These are phyloP conservation scores for Lutjanus argentimaculatus DNA, from an alignment of 2,797 vertebrate species.

Conservation along the genomic window DNA sequence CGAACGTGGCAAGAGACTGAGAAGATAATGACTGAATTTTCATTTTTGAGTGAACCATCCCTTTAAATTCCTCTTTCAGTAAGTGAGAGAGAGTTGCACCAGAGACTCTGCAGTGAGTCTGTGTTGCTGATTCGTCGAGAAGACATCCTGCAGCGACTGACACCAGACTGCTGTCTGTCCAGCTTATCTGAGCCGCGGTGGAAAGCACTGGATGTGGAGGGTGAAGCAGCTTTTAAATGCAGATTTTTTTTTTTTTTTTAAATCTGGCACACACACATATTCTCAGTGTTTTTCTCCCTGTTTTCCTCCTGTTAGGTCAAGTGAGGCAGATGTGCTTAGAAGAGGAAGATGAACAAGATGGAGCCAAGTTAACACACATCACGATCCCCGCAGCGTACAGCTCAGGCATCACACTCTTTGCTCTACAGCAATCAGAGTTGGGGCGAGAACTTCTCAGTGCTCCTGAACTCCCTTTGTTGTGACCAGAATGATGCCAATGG, in stretches of 20 bases:
- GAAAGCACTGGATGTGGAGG: slow-evolving; percentile 80
- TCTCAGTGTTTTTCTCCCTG: neutral
- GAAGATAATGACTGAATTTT: too few species aligned
- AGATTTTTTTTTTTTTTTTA: neutral
- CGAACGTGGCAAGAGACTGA: too few species aligned
- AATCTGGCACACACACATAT: neutral
- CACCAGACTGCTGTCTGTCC: slow-evolving; percentile 50
- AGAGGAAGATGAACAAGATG: slow-evolving; percentile 58
- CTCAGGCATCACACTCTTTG: slow-evolving; percentile 85
- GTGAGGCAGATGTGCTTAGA: slow-evolving; percentile 77
- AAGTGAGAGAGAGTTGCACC: slow-evolving; percentile 70
- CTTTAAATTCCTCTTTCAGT: slow-evolving; percentile 56
- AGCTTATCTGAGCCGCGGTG: slow-evolving; percentile 75
- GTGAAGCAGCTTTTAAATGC: slow-evolving; percentile 50
- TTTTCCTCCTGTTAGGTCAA: slow-evolving; percentile 74
- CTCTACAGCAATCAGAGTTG: slow-evolving; percentile 62
- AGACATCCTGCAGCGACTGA: slow-evolving; percentile 82
- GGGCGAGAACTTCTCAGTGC: slow-evolving; percentile 74
- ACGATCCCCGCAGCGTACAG: slow-evolving; percentile 86
- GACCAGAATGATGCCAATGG: neutral
- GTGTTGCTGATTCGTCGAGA: slow-evolving; percentile 84
- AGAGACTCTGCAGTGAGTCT: slow-evolving; percentile 85
- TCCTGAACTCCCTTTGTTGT: slow-evolving; percentile 77
- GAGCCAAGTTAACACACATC: slow-evolving; percentile 68
- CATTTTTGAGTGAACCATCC: too few species aligned